Evolutionary conservation across 2,113 vertebrate genomes (phyloP).

Genomic region (Dunckerocampus dactyliophorus): DNA sequence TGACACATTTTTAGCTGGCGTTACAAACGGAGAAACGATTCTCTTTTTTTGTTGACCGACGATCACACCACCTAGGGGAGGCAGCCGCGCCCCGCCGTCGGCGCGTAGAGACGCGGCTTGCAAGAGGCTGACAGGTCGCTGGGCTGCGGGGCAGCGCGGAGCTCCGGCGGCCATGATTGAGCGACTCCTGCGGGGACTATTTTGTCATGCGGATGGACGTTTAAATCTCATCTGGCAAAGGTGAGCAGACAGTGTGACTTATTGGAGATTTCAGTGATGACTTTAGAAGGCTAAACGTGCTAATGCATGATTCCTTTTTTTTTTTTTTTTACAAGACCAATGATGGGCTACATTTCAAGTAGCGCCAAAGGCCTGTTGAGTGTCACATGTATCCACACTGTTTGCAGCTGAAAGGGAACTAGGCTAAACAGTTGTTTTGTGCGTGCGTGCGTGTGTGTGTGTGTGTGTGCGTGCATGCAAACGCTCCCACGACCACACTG

Average conservation of each 20-base stretch:
- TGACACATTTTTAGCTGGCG: neutral
- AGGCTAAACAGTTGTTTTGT: neutral
- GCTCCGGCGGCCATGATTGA: slow-evolving; percentile 29
- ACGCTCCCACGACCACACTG: slow-evolving; percentile 18
- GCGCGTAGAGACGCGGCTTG: slow-evolving; percentile 32
- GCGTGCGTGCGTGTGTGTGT: neutral
- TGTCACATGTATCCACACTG: neutral
- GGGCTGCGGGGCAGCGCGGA: slow-evolving; percentile 34
- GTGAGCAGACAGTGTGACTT: slow-evolving; percentile 20
- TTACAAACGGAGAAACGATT: neutral
- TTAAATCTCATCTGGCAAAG: neutral
- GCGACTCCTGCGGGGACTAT: slow-evolving; percentile 1
- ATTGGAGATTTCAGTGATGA: neutral
- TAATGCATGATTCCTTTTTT: too few relatives aligned
- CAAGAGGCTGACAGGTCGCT: slow-evolving; percentile 27
- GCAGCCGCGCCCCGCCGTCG: slow-evolving; percentile 12
- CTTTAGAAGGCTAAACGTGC: neutral
- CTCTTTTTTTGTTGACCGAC: slow-evolving; percentile 4
- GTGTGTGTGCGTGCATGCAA: neutral
- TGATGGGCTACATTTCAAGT: neutral
- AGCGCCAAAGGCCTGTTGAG: neutral
- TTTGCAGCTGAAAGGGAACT: neutral
- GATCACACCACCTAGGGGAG: slow-evolving; percentile 18
- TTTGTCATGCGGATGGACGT: neutral
- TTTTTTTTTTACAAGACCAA: neutral